A percentile compares a stretch with the other conserved stretches of the same genome.
Conservation (phyloP, 2,888 invertebrate species). For the Chymomyza procnemis region DNA sequence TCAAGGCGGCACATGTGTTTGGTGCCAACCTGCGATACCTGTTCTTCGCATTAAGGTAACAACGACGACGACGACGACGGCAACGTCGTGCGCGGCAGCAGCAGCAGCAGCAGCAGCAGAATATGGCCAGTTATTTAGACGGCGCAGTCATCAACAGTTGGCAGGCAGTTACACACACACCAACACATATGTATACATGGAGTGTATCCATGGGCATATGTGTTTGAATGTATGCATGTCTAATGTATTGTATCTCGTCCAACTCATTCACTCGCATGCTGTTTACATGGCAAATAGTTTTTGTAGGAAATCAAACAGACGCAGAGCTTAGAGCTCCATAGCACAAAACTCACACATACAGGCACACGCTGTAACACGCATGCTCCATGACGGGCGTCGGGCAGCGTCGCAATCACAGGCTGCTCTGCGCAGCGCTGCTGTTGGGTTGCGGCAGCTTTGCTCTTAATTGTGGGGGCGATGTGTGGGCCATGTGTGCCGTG, state of each 20-base stretch:
- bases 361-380: slow-evolving; percentile 9
- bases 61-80: slow-evolving; percentile 35
- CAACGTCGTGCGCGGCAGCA: background rate
- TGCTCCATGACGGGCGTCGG: slow-evolving; percentile 32
- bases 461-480: slow-evolving; percentile 62
- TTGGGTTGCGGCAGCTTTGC: slow-evolving; percentile 30
- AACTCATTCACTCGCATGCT: slow-evolving; percentile 49
- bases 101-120: slow-evolving; percentile 33
- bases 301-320: slow-evolving; percentile 58
- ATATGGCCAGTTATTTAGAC: slow-evolving; percentile 64
- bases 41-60: slow-evolving; percentile 53
- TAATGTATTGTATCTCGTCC: slow-evolving; percentile 45
- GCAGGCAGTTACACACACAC: slow-evolving; percentile 47
- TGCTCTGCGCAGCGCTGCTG: slow-evolving; percentile 18
- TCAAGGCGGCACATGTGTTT: slow-evolving; percentile 59
- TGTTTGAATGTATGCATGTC: slow-evolving; percentile 29
- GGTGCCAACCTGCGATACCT: slow-evolving; percentile 72
- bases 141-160: slow-evolving; percentile 67
- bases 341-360: background rate
- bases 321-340: slow-evolving; percentile 15
- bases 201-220: slow-evolving; percentile 14
- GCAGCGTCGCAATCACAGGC: slow-evolving; percentile 46
- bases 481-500: slow-evolving; percentile 53
- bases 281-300: slow-evolving; percentile 57
- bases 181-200: slow-evolving; percentile 23